Percentiles rank a stretch among this genome's conserved stretches.
These are phyloP conservation scores for Sinohyriopsis cumingii DNA, from an alignment of 2,888 invertebrate genomes.

Conservation along the genomic window DNA sequence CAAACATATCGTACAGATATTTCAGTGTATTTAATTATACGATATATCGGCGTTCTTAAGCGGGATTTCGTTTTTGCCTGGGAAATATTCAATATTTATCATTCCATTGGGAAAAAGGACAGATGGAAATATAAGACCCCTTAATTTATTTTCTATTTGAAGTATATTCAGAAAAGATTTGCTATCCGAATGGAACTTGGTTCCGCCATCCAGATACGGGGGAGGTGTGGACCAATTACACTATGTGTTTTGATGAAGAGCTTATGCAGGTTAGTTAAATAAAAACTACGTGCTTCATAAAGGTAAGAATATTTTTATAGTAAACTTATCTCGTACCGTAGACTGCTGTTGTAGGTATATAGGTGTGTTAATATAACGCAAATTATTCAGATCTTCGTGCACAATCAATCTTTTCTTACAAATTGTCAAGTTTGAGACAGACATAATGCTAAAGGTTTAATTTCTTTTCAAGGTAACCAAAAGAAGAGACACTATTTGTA, in stretches of 20 bases:
- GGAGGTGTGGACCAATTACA: constrained; percentile 53
- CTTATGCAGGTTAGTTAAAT: constrained; percentile 30
- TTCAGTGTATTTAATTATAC: too few species aligned
- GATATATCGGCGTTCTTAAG: too few species aligned
- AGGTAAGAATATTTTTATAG: background rate
- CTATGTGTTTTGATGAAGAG: constrained; percentile 38
- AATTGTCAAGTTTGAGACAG: background rate
- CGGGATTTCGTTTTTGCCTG: too few species aligned
- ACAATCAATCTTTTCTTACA: background rate
- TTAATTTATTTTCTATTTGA: background rate
- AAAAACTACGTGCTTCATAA: too few species aligned
- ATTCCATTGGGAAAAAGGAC: too few species aligned
- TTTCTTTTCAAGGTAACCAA: too few species aligned
- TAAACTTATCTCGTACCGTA: background rate
- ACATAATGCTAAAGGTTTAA: background rate
- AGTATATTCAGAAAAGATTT: constrained; percentile 35
- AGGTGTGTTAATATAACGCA: background rate
- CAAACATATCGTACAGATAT: too few species aligned
- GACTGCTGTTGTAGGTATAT: background rate
- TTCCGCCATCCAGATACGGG: constrained; percentile 41
- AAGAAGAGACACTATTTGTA: too few species aligned
- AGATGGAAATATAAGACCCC: too few species aligned
- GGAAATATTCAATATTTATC: too few species aligned
- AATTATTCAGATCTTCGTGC: background rate
- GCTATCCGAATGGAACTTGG: constrained; percentile 54